Conservation (phyloP, 2,113 vertebrate species). For the Apteryx owenii region DNA sequence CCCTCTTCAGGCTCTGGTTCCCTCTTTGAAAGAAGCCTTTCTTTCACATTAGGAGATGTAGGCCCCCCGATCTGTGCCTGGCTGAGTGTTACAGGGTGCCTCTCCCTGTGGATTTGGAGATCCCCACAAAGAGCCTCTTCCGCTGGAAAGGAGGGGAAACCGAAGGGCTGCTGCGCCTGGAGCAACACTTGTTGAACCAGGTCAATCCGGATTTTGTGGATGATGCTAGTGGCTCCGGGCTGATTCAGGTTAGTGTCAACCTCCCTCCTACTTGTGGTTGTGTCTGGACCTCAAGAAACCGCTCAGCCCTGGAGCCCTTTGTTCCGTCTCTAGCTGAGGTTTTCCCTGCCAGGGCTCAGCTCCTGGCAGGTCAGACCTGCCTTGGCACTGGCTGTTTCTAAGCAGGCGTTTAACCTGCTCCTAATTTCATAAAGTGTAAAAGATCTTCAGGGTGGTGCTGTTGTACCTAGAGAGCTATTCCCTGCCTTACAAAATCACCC, state of each 20-base stretch:
- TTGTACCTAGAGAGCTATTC: neutral
- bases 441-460: neutral
- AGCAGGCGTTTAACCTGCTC: neutral
- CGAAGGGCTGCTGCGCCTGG: conserved; percentile 39
- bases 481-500: neutral
- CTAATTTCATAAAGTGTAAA: neutral
- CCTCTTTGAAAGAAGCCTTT: neutral
- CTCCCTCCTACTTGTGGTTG: neutral
- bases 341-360: neutral
- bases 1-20: neutral
- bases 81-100: conserved; percentile 50
- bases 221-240: neutral
- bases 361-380: neutral
- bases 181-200: conserved; percentile 66
- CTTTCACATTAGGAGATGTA: conserved; percentile 11
- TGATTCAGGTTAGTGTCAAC: neutral
- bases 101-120: conserved; percentile 49
- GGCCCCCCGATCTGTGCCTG: neutral
- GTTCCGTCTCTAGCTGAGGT: neutral
- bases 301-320: neutral
- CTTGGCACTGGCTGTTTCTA: neutral
- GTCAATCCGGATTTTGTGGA: neutral
- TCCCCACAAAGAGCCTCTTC: neutral
- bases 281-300: neutral
- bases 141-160: conserved; percentile 71